Evolutionary conservation across 1,140 invertebrate species (phyloP), one percentile per base, ranked within the genome.

Genomic region (Fopius arisanus): DNA sequence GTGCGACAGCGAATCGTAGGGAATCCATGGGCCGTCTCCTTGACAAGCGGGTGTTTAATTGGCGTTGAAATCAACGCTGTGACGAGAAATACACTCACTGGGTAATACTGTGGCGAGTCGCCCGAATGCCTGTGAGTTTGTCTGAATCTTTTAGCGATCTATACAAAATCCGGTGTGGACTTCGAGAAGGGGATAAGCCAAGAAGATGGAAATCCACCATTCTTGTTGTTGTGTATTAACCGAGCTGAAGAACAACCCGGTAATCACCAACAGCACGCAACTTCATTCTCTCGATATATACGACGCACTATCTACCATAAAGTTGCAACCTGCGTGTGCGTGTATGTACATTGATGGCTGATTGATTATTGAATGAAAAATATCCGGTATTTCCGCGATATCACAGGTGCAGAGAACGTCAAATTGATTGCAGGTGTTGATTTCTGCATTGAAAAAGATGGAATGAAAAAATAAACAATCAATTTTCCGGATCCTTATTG

Each of bases 41-140:
- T 87, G 87, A 88, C 86, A 87, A 86, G 86, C 86, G 86, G 83
- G 83, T 88, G 87, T 87, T 88, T 87, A 88, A 88, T 87, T 88
- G 86, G 87, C 87, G 87, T 88, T 88, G 86, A 88, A 88, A 88
- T 81, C 86, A 88, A 82, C 83, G 82, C 85, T 87, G 86, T 87
- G 87, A 88, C 87, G 86, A 82, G 77, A 82, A 73, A 73, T 66
- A 84, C 79, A 83, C 80, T 80, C 54, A 59, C 54, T 59, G 23
- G 54, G 23, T 28, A 59, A 81, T 79, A 81, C 75, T 78, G 82
- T 83, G 80, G 82, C 83, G 83, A 83, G 83, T 86, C 83, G 84
- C 81, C 82, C 82, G 83, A 86, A 86, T 85, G 81, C 84, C 82
- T 84, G 84, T 83, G 85, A 84, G 68, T 68, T 63, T 70, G 43